Percentiles rank a stretch among this genome's conserved stretches.
These are phyloP conservation scores for Lepilemur ruficaudatus DNA, from an alignment of 2,797 vertebrate species.

Conservation along the genomic window DNA sequence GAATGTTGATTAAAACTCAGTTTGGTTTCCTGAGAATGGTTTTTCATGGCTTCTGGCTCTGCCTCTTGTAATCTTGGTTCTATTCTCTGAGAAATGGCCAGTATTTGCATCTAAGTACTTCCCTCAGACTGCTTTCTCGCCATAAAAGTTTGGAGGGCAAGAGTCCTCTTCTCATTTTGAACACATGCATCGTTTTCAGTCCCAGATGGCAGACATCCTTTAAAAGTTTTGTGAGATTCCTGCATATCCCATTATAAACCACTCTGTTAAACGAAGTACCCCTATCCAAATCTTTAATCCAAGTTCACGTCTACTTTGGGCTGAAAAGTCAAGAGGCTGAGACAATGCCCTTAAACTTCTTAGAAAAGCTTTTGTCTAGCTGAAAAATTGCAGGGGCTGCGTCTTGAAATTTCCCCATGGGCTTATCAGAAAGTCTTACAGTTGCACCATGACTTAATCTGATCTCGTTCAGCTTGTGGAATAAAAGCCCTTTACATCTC, in stretches of 20 bases:
- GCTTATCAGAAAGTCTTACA: background rate
- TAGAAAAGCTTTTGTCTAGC: background rate
- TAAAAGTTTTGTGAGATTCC: background rate
- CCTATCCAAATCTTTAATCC: no score
- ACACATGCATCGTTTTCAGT: background rate
- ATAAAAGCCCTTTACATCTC: background rate
- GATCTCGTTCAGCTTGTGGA: background rate
- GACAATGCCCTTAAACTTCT: background rate
- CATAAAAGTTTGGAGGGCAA: background rate
- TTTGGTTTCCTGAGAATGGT: background rate
- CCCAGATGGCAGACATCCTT: background rate
- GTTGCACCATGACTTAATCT: background rate
- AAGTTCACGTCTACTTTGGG: background rate
- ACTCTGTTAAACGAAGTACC: background rate
- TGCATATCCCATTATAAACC: background rate
- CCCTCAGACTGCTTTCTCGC: background rate
- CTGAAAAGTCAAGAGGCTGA: background rate
- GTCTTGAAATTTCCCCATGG: background rate
- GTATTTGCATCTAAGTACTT: background rate
- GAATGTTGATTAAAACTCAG: background rate
- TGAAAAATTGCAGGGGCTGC: background rate
- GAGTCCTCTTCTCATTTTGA: background rate
- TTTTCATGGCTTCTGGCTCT: background rate
- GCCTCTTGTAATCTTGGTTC: background rate
- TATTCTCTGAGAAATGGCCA: background rate